These are phyloP conservation scores for Eutrigla gurnardus DNA, from an alignment of 2,797 vertebrate species.

Conservation along the genomic window DNA sequence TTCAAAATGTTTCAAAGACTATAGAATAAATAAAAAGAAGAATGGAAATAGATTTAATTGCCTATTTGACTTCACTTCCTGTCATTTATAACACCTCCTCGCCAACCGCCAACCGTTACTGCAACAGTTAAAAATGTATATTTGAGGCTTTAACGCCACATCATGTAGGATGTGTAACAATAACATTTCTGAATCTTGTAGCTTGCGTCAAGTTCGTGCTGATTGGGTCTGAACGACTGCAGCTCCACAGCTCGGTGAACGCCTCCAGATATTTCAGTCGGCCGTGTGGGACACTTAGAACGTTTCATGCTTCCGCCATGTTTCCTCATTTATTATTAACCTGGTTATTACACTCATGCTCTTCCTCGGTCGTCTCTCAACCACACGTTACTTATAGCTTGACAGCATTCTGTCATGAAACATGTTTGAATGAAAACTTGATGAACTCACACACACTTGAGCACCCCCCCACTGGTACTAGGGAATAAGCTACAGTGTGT, in stretches of 20 bases:
- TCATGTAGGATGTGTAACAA: no score
- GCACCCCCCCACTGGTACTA: conserved; percentile 28
- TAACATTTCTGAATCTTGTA: not conserved
- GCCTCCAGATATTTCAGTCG: not conserved
- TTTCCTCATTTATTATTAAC: not conserved
- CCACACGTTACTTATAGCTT: not conserved
- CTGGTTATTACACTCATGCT: not conserved
- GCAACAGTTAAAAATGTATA: not conserved
- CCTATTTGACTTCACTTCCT: not conserved
- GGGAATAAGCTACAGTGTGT: conserved; percentile 44
- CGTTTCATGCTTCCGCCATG: not conserved
- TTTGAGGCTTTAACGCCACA: not conserved
- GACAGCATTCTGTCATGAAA: conserved; percentile 33
- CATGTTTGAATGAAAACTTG: conserved; percentile 64
- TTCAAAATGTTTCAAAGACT: not conserved
- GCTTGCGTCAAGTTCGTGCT: not conserved
- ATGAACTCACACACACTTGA: conserved; percentile 48
- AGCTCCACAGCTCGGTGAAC: not conserved
- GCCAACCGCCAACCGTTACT: no score
- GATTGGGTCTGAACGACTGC: not conserved
- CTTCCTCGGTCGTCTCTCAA: not conserved
- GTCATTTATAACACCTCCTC: not conserved
- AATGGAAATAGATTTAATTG: not conserved
- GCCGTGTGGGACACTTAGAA: not conserved
- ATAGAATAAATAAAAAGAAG: not conserved